Base-by-base conservation (phyloP, 2,888 invertebrate genomes). In the Orthosia gothica region DNA sequence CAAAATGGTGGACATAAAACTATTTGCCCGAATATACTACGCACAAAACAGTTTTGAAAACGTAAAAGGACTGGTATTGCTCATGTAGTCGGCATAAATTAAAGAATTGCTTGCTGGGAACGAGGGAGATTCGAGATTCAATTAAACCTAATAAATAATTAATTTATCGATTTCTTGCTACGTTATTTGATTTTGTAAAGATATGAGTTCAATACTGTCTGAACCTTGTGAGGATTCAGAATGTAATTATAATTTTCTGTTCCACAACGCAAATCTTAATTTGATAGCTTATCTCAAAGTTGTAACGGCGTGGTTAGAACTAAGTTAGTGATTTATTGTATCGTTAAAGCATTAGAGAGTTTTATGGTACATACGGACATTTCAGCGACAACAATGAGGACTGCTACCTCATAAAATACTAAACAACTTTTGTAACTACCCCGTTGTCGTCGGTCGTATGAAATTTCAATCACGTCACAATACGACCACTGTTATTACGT, bases 1-100 rank as follows among this genome's bases (percentile, higher is more conserved):
- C 94, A 95, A 95, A 96, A 95, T 95, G 95, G 95, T 92, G 90
- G 89, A 93, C 95, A 95, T 96, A 96, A 96, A 96, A 96, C 96
- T 96, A 96, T 95, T 95, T 95, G 92, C 92, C 89, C 91, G 92
- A 93, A 94, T 94, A 94, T 91, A 93, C 91, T 85, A 91, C 90
- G 91, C 89, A 89, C 87, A 91, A 92, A 92, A 93, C 92, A n/a
- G 85, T 93, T 94, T 93, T 90, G 87, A 91, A 92, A 94, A 91
- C 87, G 89, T 91, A 91, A 89, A 88, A 83, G 87, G 83, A 87
- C 81, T 86, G 85, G 84, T 87, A 91, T 89, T 90, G 89, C 84
- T 88, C 85, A 86, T 89, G 87, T 87, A 88, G 88, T 84, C 74
- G 76, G 82, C 83, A 84, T 87, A 88, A 89, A 89, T 86, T 85